A percentile compares a stretch with the other conserved stretches of the same genome.
Conservation (phyloP, 2,888 invertebrate genomes). For the Drosophila anomelani region DNA sequence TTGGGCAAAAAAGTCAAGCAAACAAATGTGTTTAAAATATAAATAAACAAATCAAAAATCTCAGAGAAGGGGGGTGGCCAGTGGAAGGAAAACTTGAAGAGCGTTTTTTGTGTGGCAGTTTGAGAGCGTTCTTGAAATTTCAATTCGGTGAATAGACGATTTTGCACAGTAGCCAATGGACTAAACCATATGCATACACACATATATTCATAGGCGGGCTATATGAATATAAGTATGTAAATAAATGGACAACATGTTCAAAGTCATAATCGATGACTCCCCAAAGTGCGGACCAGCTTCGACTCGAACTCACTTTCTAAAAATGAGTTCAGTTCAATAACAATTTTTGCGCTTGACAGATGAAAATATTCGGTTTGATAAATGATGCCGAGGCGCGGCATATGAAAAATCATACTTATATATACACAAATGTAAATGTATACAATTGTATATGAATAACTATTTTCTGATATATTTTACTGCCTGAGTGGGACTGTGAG, state of each 20-base stretch:
- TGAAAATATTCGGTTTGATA: conserved; percentile 53
- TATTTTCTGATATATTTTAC: conserved; percentile 72
- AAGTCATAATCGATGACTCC: conserved; percentile 52
- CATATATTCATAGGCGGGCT: neutral
- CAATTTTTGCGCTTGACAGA: conserved; percentile 62
- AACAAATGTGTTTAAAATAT: conserved; percentile 55
- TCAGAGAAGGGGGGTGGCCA: conserved; percentile 17
- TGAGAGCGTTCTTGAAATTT: conserved; percentile 68
- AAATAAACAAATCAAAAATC: conserved; percentile 70
- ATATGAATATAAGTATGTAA: conserved; percentile 11
- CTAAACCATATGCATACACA: neutral
- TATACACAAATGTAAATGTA: conserved; percentile 1
- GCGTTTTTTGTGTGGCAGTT: conserved; percentile 14
- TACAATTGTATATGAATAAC: conserved; percentile 25
- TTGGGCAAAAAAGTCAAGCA: conserved; percentile 54
- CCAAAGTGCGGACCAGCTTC: conserved; percentile 40
- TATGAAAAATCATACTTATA: conserved; percentile 30
- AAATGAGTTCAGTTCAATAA: conserved; percentile 73
- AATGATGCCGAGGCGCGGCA: conserved; percentile 36
- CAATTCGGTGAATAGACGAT: conserved; percentile 57
- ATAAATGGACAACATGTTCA: conserved; percentile 28
- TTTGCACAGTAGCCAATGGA: conserved; percentile 68
- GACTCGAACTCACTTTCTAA: conserved; percentile 69
- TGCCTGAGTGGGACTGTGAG: conserved; percentile 12
- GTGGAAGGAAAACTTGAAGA: conserved; percentile 15